A percentile compares a stretch with the other conserved stretches of the same genome.
These are phyloP conservation scores for Mythimna ferrago DNA, from an alignment of 2,888 invertebrate genomes.

Conservation along the genomic window DNA sequence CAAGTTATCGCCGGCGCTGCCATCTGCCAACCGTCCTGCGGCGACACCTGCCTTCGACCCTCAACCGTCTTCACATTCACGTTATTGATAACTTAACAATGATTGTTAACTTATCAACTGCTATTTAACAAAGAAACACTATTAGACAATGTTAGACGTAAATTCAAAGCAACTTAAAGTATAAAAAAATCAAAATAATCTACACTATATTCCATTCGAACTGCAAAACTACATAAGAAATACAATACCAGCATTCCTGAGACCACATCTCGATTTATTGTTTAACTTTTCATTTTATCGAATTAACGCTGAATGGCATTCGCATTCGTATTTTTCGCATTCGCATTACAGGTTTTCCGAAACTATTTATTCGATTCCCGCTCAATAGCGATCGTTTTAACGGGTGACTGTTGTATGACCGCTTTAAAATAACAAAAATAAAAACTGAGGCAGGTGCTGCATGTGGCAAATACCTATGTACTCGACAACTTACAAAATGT, in stretches of 20 bases:
- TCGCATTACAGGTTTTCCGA: conserved; percentile 30
- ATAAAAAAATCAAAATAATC: neutral
- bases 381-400: conserved; percentile 46
- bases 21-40: conserved; percentile 63
- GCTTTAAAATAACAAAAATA: conserved; percentile 55
- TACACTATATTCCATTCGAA: neutral
- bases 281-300: conserved; percentile 24
- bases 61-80: conserved; percentile 57
- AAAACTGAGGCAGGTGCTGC: conserved; percentile 56
- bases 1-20: conserved; percentile 52
- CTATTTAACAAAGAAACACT: conserved; percentile 36
- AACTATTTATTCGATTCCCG: conserved; percentile 47
- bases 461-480: conserved; percentile 55
- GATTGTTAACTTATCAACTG: conserved; percentile 29
- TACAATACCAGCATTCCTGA: conserved; percentile 1
- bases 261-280: conserved; percentile 22
- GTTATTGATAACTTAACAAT: conserved; percentile 44
- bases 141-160: neutral
- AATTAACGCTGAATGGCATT: conserved; percentile 34
- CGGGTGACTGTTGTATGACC: conserved; percentile 44
- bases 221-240: neutral
- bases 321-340: conserved; percentile 32
- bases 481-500: conserved; percentile 47
- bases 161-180: conserved; percentile 3
- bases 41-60: conserved; percentile 60